phyloP scores from a whole-genome alignment of 2,797 vertebrate species.

The Todus mexicanus region DNA sequence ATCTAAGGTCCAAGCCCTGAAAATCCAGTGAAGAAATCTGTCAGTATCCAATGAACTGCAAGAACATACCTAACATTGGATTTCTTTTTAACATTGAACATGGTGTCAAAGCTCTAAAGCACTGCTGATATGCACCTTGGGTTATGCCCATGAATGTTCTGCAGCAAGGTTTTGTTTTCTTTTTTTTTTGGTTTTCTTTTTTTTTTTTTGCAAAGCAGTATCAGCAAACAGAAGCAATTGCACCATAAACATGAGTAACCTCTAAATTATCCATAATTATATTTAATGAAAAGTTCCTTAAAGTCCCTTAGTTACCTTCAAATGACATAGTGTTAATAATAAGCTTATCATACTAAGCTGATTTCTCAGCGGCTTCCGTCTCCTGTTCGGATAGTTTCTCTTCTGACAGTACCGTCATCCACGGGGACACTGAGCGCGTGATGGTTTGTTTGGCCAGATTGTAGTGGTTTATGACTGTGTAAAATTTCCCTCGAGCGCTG shows the following conservation, averaged over 20 bases:
- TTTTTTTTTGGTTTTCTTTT: background rate
- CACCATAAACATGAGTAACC: slow-evolving; percentile 80
- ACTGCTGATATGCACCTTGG: slow-evolving; percentile 48
- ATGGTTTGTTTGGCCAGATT: slow-evolving; percentile 94
- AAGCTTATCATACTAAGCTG: slow-evolving; percentile 77
- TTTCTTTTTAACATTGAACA: slow-evolving; percentile 17
- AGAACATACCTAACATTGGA: slow-evolving; percentile 19
- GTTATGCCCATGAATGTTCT: slow-evolving; percentile 58
- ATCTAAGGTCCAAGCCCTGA: slow-evolving; percentile 34
- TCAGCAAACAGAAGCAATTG: slow-evolving; percentile 79
- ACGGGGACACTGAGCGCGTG: slow-evolving; percentile 90
- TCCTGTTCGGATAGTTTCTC: slow-evolving; percentile 94
- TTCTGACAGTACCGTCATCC: slow-evolving; percentile 94
- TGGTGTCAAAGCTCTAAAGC: slow-evolving; percentile 65
- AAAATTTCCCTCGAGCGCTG: slow-evolving; percentile 87
- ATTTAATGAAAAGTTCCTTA: slow-evolving; percentile 73
- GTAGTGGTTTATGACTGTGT: slow-evolving; percentile 95
- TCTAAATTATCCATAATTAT: slow-evolving; percentile 74
- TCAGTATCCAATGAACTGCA: slow-evolving; percentile 59
- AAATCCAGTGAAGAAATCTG: slow-evolving; percentile 35
- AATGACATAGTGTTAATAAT: slow-evolving; percentile 43
- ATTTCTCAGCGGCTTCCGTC: slow-evolving; percentile 89
- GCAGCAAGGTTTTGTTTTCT: slow-evolving; percentile 46
- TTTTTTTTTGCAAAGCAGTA: slow-evolving; percentile 75
- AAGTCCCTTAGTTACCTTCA: slow-evolving; percentile 72